Evolutionary conservation across 53 echinoderm and acorn worm genomes (phyloP).

Genomic region (Mesocentrotus franciscanus): DNA sequence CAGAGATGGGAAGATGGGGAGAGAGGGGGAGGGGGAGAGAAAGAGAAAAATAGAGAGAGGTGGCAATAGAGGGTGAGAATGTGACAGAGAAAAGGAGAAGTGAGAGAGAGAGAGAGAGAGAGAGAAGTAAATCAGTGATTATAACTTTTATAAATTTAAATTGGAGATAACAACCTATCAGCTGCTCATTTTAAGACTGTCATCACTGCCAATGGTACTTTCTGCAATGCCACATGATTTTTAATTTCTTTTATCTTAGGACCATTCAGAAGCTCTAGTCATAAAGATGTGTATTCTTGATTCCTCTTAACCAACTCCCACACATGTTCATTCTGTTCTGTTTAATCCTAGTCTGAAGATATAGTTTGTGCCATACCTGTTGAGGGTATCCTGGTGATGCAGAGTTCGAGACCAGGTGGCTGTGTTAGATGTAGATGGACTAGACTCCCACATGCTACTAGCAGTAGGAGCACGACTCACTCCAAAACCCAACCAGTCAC

Average conservation of each 20-base stretch:
- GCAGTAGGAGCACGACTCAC: slow-evolving; percentile 78
- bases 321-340: neutral
- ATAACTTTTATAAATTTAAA: neutral
- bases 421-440: slow-evolving; percentile 69
- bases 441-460: slow-evolving; percentile 88
- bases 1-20: neutral
- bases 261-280: too few species aligned
- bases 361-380: slow-evolving; percentile 62
- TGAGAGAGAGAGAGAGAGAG: neutral
- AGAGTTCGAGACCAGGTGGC: slow-evolving; percentile 77
- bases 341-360: neutral
- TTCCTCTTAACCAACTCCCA: neutral
- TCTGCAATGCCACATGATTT: neutral
- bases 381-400: slow-evolving; percentile 69
- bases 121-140: neutral
- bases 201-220: neutral
- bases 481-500: slow-evolving; percentile 83
- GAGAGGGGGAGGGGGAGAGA: neutral
- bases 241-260: too few species aligned
- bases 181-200: neutral
- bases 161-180: neutral
- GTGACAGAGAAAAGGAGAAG: too few species aligned
- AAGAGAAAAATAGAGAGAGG: neutral
- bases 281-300: neutral
- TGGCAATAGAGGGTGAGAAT: neutral